Evolutionary conservation across 2,797 vertebrate species (phyloP), one percentile per base, ranked within the genome.

Genomic region (Toxotes lorentzi): DNA sequence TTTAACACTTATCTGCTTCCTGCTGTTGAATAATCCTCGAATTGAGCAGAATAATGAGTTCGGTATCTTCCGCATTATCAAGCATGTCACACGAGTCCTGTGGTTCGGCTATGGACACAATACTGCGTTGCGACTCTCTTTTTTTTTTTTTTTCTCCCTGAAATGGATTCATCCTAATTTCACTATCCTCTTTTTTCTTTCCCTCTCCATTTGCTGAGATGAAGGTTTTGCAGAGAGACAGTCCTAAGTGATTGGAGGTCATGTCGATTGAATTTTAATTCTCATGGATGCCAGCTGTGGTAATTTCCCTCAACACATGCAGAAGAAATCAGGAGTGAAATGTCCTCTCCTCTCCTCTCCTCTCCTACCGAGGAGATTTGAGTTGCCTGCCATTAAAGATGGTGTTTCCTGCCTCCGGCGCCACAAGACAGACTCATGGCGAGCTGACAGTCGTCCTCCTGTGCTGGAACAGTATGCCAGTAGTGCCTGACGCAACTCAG

Each of bases 21-120:
- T 19, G 32, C 78, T 76, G 83, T 76, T 85, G 86, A 89, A 89
- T 83, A 78, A 79, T 86, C 65, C 56, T 83, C 30, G 79, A 86
- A 92, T 83, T 76, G 76, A 88, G 82, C 74, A 71, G 86, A 88
- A 89, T 85, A 90, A 94, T 91, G 74, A 91, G 65, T 91, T 90
- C 75, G 53, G 68, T 91, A 82, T 94, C 88, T 87, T 81, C 60
- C 11, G 38, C 73, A 5, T 85, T 82, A 93, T 92, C 88, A 64
- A 82, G 74, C 27, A 24, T 71, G 74, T 83, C 68, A 21, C 67
- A 8, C 4, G 34, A 72, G 27, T 79, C 78, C 54, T 57, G 32
- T 32, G 34, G 35, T 67, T 72, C 13, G 19, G 34, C 59, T 58
- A 34, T 19, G 4, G 41, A 27, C 54, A 40, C 66, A 75, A 51